These are phyloP conservation scores for Platysteira castanea DNA, from an alignment of 2,113 vertebrate species.

Conservation along the genomic window DNA sequence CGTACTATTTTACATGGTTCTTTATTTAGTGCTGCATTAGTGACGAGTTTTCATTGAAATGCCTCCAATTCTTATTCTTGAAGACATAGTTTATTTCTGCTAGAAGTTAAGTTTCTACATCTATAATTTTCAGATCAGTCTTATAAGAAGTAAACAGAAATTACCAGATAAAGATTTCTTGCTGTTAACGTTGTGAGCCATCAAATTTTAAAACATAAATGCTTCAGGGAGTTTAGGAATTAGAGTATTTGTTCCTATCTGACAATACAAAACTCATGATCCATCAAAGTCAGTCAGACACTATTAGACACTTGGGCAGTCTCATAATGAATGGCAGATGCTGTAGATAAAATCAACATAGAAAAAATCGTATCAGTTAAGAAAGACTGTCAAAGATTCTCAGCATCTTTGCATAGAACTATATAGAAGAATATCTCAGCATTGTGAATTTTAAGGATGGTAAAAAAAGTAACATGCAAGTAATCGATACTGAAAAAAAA, in stretches of 20 bases:
- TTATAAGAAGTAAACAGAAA: not conserved
- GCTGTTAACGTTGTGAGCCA: not conserved
- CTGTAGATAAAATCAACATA: not conserved
- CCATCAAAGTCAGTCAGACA: not conserved
- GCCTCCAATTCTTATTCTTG: not conserved
- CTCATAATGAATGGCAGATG: slow-evolving; percentile 13
- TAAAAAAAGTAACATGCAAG: not conserved
- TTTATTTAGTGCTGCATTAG: not conserved
- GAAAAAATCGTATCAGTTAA: not conserved
- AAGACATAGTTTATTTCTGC: not conserved
- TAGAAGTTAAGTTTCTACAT: not conserved
- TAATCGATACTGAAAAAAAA: not conserved
- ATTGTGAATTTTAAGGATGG: not conserved
- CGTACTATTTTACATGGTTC: not conserved
- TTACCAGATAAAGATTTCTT: not conserved
- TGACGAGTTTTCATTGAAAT: not conserved
- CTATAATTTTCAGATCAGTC: not conserved
- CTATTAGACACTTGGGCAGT: not conserved
- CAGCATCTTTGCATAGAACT: not conserved
- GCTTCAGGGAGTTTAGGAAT: not conserved
- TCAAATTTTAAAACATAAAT: not conserved
- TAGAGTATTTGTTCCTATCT: not conserved
- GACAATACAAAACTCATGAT: not conserved
- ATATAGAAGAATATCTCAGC: not conserved
- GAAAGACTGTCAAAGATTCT: not conserved